These are phyloP conservation scores for Ophthalmolycus amberensis DNA, from an alignment of 2,113 vertebrate genomes.

Conservation along the genomic window DNA sequence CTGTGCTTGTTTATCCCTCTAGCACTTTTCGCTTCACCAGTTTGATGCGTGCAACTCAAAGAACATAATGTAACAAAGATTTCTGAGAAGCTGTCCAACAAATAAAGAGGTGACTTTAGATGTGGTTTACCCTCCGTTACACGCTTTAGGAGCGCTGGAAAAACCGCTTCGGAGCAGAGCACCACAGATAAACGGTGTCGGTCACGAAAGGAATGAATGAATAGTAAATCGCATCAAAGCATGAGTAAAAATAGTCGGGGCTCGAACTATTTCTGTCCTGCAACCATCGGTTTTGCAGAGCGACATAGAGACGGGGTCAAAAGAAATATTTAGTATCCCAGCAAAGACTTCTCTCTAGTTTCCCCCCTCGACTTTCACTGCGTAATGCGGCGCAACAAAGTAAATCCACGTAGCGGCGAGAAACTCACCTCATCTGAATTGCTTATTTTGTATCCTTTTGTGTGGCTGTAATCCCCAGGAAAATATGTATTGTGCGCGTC, in stretches of 20 bases:
- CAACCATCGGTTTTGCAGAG: constrained; percentile 59
- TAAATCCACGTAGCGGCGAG: constrained; percentile 49
- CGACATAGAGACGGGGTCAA: constrained; percentile 50
- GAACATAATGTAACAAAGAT: neutral
- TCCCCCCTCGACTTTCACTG: constrained; percentile 51
- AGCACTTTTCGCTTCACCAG: neutral
- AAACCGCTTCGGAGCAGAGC: constrained; percentile 5
- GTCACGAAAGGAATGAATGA: constrained; percentile 39
- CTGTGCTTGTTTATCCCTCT: neutral
- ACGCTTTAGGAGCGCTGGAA: neutral
- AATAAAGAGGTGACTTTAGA: constrained; percentile 17
- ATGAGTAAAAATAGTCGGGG: constrained; percentile 64
- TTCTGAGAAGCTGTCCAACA: neutral
- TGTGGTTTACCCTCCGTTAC: neutral
- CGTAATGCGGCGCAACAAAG: constrained; percentile 53
- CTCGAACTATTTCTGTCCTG: constrained; percentile 70
- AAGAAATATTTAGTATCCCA: constrained; percentile 50
- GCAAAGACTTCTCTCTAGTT: constrained; percentile 63
- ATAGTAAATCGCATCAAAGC: constrained; percentile 7
- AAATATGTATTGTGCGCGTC: constrained; percentile 47
- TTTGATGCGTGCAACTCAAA: neutral
- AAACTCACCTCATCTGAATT: constrained; percentile 84
- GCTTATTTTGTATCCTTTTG: constrained; percentile 67
- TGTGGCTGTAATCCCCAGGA: constrained; percentile 60
- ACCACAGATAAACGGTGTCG: neutral